Evolutionary conservation across 2,113 vertebrate genomes (phyloP).

Genomic region (Ophiodon elongatus): DNA sequence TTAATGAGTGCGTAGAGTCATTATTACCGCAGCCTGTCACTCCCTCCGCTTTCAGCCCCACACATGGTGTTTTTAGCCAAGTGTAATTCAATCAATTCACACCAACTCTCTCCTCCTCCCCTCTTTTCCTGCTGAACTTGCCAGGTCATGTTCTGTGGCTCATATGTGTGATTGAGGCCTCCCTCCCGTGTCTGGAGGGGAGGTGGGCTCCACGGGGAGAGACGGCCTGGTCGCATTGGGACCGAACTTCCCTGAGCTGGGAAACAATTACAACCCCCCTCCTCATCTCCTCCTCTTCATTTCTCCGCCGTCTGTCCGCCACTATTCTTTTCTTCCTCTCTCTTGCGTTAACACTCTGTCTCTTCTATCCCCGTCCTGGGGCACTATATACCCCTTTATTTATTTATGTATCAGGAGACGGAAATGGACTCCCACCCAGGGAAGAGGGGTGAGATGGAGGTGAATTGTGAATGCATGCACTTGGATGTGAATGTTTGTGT

Average conservation of each 20-base stretch:
- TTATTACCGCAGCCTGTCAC: constrained; percentile 52
- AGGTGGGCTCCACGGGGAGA: constrained; percentile 58
- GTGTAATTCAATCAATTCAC: constrained; percentile 82
- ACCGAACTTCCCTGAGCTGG: constrained; percentile 68
- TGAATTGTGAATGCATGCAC: constrained; percentile 64
- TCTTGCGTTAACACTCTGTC: constrained; percentile 60
- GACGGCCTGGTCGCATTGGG: constrained; percentile 53
- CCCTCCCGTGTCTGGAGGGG: constrained; percentile 66
- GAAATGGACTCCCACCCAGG: constrained; percentile 84
- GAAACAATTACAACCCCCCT: constrained; percentile 78
- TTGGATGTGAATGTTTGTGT: constrained; percentile 30
- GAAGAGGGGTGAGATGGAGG: constrained; percentile 79
- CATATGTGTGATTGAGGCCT: constrained; percentile 77
- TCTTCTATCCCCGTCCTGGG: constrained; percentile 73
- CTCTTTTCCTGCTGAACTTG: constrained; percentile 76
- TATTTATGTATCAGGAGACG: constrained; percentile 84
- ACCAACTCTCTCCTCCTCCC: constrained; percentile 67
- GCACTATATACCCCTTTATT: constrained; percentile 78
- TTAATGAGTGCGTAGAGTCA: constrained; percentile 19
- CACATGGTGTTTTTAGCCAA: constrained; percentile 67
- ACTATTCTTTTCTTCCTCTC: constrained; percentile 56
- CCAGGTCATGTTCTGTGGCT: constrained; percentile 77
- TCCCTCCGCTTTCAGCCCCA: constrained; percentile 53
- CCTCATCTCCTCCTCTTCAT: constrained; percentile 29
- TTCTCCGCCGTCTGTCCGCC: constrained; percentile 51